These are phyloP conservation scores for Macrocentrus cingulum DNA, from an alignment of 1,140 invertebrate genomes.

Conservation along the genomic window DNA sequence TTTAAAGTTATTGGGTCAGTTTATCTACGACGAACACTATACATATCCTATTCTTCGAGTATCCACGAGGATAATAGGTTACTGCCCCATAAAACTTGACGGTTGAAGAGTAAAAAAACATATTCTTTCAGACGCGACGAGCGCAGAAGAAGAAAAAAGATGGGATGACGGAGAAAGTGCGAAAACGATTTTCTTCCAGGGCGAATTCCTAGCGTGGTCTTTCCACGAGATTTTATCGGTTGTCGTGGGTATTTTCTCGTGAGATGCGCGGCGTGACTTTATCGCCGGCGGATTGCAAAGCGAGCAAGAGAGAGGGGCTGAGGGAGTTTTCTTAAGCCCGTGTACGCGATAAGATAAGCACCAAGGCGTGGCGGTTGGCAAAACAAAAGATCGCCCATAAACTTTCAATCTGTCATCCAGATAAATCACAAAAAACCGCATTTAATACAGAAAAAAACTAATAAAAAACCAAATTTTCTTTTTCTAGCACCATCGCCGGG, in stretches of 20 bases:
- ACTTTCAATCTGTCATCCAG: slow-evolving; percentile 24
- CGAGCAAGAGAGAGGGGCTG: neutral
- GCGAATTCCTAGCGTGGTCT: slow-evolving; percentile 4
- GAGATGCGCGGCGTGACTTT: slow-evolving; percentile 11
- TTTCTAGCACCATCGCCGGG: slow-evolving; percentile 57
- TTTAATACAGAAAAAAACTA: neutral
- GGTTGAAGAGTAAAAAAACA: neutral
- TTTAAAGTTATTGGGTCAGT: neutral
- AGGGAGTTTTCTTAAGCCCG: neutral
- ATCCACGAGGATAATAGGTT: neutral
- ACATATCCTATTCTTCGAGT: neutral
- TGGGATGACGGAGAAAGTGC: slow-evolving; percentile 7
- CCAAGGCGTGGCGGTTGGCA: slow-evolving; percentile 11
- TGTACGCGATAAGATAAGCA: neutral
- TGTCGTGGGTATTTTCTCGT: neutral
- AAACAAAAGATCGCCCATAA: slow-evolving; percentile 29
- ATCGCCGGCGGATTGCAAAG: slow-evolving; percentile 4
- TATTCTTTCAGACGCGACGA: neutral
- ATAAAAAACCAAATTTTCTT: too few relatives aligned
- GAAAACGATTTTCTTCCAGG: slow-evolving; percentile 4
- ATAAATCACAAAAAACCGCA: slow-evolving; percentile 4
- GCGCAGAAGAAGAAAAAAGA: neutral
- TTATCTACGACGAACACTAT: too few relatives aligned
- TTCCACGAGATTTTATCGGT: slow-evolving; percentile 17
- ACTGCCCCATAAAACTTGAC: neutral